phyloP scores from a whole-genome alignment of 2,797 vertebrate species.

The Spinibarbus caldwelli region DNA sequence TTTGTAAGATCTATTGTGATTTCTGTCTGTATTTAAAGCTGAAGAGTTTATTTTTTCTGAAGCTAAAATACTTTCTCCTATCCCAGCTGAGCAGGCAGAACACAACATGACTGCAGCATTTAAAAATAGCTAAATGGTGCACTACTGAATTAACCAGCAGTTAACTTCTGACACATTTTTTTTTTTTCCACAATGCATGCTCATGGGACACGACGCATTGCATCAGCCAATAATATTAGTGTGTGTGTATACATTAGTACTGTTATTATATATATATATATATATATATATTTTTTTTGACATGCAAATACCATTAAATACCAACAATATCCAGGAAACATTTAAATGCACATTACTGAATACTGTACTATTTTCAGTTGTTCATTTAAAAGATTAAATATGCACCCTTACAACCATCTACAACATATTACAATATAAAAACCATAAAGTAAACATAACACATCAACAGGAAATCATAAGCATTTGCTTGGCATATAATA shows the following conservation, averaged over 20 bases:
- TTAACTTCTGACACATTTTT: neutral
- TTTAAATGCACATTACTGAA: neutral
- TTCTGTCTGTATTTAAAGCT: neutral
- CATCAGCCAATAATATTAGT: neutral
- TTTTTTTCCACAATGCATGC: neutral
- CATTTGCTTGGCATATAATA: neutral
- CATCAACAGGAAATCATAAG: neutral
- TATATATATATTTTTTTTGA: neutral
- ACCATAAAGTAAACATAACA: neutral
- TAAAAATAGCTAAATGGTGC: neutral
- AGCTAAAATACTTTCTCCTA: neutral
- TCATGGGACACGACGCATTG: neutral
- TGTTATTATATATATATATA: neutral
- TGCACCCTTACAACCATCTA: neutral
- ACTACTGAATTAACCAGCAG: neutral
- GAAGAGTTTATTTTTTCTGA: neutral
- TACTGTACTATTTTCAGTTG: neutral
- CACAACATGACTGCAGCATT: neutral
- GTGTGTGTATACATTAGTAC: neutral
- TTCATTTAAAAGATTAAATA: neutral
- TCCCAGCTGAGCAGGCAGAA: neutral
- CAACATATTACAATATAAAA: neutral
- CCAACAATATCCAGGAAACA: neutral
- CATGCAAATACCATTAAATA: neutral
- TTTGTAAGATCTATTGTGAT: neutral